Base-by-base conservation (phyloP, 2,113 vertebrate species). In the Ammodytes marinus region DNA sequence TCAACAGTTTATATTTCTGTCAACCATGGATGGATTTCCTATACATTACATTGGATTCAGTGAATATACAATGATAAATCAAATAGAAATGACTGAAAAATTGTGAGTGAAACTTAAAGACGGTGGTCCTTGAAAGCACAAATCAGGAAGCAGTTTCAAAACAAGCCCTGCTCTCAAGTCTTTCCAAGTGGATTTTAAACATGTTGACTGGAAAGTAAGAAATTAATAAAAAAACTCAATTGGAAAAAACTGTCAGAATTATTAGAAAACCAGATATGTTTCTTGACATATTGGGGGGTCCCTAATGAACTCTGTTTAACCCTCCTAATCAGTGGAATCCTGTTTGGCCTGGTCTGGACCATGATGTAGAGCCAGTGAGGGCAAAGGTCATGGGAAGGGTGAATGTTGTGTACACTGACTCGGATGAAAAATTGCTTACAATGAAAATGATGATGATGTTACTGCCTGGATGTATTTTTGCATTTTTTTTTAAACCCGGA, bases 361-460 rank as follows among this genome's bases (percentile, higher is more conserved):
- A 72, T 76, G 75, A 86, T 69, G 40, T 57, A 66, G 57, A 67
- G 35, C 77, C 73, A 35, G 59, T 15, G 58, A 70, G 68, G 80
- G 4, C 86, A 85, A 66, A 88, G 83, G 84, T 85, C 86, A 79
- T 89, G 90, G 88, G 90, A 71, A 63, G 71, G 69, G 35, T 74
- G 42, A 80, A 76, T 63, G 39, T 19, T 55, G 58, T 59, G 77
- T 82, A 65, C 69, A 19, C 63, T 19, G 19, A 11, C 14, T 68
- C 42, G 39, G 6, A 76, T 72, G 42, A 72, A 68, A 77, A 72
- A 73, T 4, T 5, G 35, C 19, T 47, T 63, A 50, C 17, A 43
- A 70, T 39, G 42, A 75, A 63, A 69, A 80, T 49, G 14, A 61
- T 49, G 14, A 61, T 49, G 35, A 82, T 37, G 19, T 9, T 54